Base-by-base conservation (phyloP, 1,140 invertebrate genomes). In the Cheumatopsyche charites region DNA sequence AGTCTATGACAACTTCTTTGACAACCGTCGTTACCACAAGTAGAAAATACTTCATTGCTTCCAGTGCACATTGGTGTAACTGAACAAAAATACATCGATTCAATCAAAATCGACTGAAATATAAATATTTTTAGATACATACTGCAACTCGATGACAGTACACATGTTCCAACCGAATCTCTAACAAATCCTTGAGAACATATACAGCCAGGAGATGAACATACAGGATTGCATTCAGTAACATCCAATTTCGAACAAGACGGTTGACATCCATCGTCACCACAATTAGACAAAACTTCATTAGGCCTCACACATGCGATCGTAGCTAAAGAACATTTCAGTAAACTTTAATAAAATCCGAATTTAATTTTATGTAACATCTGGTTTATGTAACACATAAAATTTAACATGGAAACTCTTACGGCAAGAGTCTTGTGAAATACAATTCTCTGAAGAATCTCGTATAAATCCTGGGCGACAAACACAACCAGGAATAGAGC, bases 341-440 rank as follows among this genome's bases (percentile, higher is more conserved):
- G 25, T 62, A 19, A 63, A 19, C n/a, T 42, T 21, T 11, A 15
- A 42, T 13, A 4, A 61, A 5, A 3, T 23, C 17, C 12, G 17
- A 3, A 61, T 2, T 3, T 3, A 19, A n/a, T n/a, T n/a, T n/a
- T 25, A 21, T 15, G 13, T 5, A 21, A 62, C 3, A 25, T n/a
- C n/a, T n/a, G n/a, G n/a, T n/a, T n/a, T n/a, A n/a, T n/a, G n/a
- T n/a, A n/a, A n/a, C n/a, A 52, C 21, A 25, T n/a, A 13, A 36
- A 36, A 3, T 9, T 36, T 4, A 25, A 25, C 2, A n/a, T 45
- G 2, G 15, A 17, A 19, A 19, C 19, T 17, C 66, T 55, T 26
- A 68, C 66, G 66, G 15, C 66, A 68, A 12, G 52, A 9, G 1
- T 11, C 45, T 26, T 3, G 11, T 7, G 19, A 23, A 25, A 68